Evolutionary conservation across 1,140 invertebrate genomes (phyloP), one percentile per base, ranked within the genome.

Genomic region (Rhagoletis zephyria): DNA sequence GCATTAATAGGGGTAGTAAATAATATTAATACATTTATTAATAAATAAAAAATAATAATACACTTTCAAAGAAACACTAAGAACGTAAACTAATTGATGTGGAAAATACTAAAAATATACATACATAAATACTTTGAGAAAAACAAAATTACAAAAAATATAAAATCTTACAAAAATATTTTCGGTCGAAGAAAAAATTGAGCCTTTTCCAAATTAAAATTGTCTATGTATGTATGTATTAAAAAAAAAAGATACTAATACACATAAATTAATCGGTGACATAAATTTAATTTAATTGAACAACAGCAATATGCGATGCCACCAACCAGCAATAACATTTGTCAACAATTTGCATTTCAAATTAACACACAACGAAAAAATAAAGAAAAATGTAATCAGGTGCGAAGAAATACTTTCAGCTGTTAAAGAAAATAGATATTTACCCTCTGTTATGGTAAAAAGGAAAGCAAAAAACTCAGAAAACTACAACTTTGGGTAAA

Each of bases 1-100:
- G 16, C 19, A 51, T 30, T 16, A 74, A 74, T 30, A 56, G 74
- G 74, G 48, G 74, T 81, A 81, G n/a, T n/a, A 81, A 30, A 81
- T 19, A 3, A 56, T 81, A 81, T 9, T 30, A 10, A 56, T 12
- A 16, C 5, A 59, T 81, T 81, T 56, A 51, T 5, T 30, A 81
- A 59, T 74, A 12, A 81, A n/a, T n/a, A 6, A 81, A 12, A 81
- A 30, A 30, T 0, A 30, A 77, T 4, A 81, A 9, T 10, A 81
- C 2, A 74, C 16, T 6, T 74, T 74, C 45, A 42, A 40, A 10
- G 45, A 40, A 74, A 74, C 70, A 7, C 70, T 48, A 74, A 74
- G 45, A n/a, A 7, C 16, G 12, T 40, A 67, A 45, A 74, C 10
- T 74, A 48, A 16, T 74, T 74, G 70, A 16, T 74, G 70, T 48